Conservation (phyloP, 2,113 vertebrate species). For the Aleadryas rufinucha region DNA sequence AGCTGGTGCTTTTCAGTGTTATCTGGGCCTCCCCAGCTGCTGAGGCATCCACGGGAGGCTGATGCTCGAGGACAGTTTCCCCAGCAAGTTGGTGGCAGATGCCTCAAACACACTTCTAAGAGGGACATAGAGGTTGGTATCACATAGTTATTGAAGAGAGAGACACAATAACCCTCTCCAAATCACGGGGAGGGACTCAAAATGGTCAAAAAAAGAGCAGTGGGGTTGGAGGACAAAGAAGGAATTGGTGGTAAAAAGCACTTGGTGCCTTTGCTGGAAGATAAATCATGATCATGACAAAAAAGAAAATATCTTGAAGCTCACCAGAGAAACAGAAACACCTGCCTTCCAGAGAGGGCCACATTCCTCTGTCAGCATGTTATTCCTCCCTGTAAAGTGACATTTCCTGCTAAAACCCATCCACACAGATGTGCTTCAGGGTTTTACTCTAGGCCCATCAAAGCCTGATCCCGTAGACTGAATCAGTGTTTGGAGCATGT, state of each 20-base stretch:
- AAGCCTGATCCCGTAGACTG: not conserved
- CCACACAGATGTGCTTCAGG: not conserved
- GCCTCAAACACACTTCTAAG: not conserved
- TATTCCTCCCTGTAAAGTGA: not conserved
- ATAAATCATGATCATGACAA: not conserved
- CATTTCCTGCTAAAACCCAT: not conserved
- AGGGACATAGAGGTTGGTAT: not conserved
- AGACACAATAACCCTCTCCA: not conserved
- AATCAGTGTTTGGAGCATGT: not conserved
- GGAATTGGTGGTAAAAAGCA: not conserved
- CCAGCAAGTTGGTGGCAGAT: not conserved
- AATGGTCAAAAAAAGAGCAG: not conserved
- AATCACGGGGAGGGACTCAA: not conserved
- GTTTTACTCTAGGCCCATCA: not conserved
- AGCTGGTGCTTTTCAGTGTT: not conserved
- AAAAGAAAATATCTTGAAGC: not conserved
- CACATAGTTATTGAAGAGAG: accelerated
- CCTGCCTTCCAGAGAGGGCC: not conserved
- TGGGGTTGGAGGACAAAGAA: not conserved
- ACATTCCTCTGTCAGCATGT: not conserved
- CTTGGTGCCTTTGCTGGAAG: not conserved
- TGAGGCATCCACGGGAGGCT: not conserved
- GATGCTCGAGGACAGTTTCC: not conserved
- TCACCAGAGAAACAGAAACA: not conserved
- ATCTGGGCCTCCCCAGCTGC: not conserved